Conservation (phyloP, 2,888 invertebrate species). For the Orchesellides sinensis region DNA sequence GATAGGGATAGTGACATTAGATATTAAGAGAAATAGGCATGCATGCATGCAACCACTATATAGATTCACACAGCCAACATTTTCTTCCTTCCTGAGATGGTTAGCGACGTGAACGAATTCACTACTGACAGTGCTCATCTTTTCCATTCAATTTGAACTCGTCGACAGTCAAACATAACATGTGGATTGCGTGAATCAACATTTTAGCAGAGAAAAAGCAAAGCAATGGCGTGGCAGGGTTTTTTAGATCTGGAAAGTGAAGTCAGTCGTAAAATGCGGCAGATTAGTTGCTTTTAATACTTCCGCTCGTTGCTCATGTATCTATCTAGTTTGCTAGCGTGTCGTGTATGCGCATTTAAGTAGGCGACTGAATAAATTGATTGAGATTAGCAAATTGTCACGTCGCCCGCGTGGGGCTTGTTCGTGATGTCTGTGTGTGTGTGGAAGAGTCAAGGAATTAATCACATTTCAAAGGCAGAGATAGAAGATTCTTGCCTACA, state of each 20-base stretch:
- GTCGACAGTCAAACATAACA: conserved; percentile 32
- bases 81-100: no score
- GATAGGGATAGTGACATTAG: no score
- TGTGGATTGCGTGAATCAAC: conserved; percentile 26
- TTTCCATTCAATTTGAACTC: conserved; percentile 43
- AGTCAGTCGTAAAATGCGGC: conserved; percentile 21
- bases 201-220: background rate
- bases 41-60: no score
- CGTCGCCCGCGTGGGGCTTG: conserved; percentile 4
- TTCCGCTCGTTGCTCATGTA: conserved; percentile 27
- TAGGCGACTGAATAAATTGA: conserved; percentile 39
- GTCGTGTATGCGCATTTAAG: background rate
- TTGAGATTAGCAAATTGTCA: conserved; percentile 52
- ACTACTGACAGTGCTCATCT: background rate
- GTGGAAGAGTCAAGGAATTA: conserved; percentile 27
- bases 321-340: background rate
- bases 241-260: conserved; percentile 25
- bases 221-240: no score
- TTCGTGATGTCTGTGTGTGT: conserved; percentile 11
- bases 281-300: conserved; percentile 46
- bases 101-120: background rate
- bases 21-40: no score
- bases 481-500: background rate
- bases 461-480: conserved; percentile 22
- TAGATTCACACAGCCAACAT: no score